phyloP scores from a whole-genome alignment of 53 echinoderm and acorn worm species.

The Echinometra lucunter region DNA sequence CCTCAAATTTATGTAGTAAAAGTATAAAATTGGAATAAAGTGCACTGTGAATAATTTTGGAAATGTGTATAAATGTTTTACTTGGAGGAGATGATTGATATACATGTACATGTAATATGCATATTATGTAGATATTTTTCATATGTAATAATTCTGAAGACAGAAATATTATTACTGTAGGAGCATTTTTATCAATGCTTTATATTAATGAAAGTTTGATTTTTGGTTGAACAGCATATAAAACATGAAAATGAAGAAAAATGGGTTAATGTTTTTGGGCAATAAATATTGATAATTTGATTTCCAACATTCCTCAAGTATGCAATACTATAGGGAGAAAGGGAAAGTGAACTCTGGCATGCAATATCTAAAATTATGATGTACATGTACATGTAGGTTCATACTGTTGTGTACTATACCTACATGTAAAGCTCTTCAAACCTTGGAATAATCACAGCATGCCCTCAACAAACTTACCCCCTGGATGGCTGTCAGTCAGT shows the following conservation, averaged over 20 bases:
- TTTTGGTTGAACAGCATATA: background rate
- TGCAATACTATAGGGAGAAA: background rate
- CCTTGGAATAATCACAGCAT: conserved; percentile 49
- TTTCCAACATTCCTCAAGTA: background rate
- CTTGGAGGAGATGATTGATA: no score
- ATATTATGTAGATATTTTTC: no score
- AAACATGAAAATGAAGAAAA: background rate
- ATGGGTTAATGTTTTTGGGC: background rate
- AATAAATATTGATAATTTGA: background rate
- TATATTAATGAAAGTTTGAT: background rate
- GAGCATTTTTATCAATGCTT: no score
- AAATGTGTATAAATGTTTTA: no score
- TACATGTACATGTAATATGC: no score
- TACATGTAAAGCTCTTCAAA: no score
- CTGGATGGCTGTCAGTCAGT: conserved; percentile 60
- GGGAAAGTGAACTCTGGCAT: background rate
- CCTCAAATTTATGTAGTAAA: background rate
- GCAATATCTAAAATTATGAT: background rate
- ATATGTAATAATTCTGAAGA: no score
- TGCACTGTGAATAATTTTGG: background rate
- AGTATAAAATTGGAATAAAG: background rate
- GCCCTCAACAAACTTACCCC: conserved; percentile 27
- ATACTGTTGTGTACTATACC: background rate
- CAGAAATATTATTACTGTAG: no score
- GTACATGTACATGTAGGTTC: no score